Evolutionary conservation across 2,888 invertebrate genomes (phyloP).

Genomic region (Seira musarum): DNA sequence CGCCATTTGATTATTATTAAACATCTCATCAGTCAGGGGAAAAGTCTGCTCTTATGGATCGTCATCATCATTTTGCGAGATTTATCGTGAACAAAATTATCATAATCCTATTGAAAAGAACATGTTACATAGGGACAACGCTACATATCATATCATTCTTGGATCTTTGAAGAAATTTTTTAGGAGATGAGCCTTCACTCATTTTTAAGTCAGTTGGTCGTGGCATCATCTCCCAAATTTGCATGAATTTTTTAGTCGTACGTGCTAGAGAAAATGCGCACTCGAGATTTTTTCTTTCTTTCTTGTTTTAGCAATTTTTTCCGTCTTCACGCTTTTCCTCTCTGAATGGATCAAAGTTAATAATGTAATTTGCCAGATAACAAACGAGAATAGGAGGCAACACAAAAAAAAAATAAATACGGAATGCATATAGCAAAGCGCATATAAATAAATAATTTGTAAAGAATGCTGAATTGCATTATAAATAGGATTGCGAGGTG

Average conservation of each 20-base stretch:
- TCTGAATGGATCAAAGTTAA: conserved; percentile 25
- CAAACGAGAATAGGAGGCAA: conserved; percentile 25
- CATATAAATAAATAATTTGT: no score
- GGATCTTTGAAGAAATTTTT: background rate
- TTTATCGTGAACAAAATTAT: conserved; percentile 3
- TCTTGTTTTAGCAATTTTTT: no score
- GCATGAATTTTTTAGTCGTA: background rate
- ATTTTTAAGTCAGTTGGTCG: conserved; percentile 53
- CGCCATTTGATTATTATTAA: background rate
- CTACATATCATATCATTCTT: background rate
- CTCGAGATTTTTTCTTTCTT: no score
- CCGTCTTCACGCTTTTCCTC: no score
- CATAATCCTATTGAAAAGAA: background rate
- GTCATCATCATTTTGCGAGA: background rate
- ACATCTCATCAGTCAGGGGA: background rate
- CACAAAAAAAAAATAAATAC: background rate
- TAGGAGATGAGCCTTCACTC: background rate
- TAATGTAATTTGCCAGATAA: conserved; percentile 57
- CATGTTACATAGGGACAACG: background rate
- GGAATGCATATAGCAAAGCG: background rate
- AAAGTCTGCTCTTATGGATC: background rate
- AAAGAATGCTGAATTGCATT: conserved; percentile 21
- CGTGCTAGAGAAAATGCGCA: background rate
- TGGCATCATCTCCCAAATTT: conserved; percentile 12
- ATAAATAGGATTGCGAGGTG: background rate